Evolutionary conservation across 2,888 invertebrate genomes (phyloP).

Genomic region (Osmoderma eremita): DNA sequence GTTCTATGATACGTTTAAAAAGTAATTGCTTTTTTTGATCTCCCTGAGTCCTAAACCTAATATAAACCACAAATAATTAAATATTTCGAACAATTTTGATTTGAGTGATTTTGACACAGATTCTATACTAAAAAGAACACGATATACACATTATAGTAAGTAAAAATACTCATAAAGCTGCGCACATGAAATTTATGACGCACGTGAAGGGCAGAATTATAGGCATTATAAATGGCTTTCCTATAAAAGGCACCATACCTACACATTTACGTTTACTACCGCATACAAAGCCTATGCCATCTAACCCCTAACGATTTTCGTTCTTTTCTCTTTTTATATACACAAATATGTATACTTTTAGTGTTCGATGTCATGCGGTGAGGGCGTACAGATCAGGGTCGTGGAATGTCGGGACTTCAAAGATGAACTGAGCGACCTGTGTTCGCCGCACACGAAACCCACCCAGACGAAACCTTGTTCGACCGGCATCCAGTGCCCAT

Average conservation of each 20-base stretch:
- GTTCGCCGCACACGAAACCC: conserved; percentile 76
- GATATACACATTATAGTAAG: not conserved
- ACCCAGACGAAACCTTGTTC: conserved; percentile 77
- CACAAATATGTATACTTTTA: conserved; percentile 58
- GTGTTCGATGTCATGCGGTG: conserved; percentile 95
- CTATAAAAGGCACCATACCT: not conserved
- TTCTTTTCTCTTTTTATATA: not conserved
- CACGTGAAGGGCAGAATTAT: not conserved
- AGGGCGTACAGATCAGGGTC: conserved; percentile 82
- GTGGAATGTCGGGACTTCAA: conserved; percentile 80
- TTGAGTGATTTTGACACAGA: too few species aligned
- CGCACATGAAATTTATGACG: not conserved
- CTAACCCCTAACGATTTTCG: not conserved
- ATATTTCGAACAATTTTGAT: not conserved
- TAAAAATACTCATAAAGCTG: not conserved
- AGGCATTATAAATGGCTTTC: conserved; percentile 14
- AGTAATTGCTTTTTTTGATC: too few species aligned
- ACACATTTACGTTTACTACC: not conserved
- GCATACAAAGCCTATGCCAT: not conserved
- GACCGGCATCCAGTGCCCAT: conserved; percentile 77
- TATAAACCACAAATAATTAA: too few species aligned
- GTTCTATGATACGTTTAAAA: too few species aligned
- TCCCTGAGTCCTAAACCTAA: too few species aligned
- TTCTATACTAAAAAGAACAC: not conserved
- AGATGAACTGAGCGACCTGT: conserved; percentile 69